Conservation (phyloP, 2,888 invertebrate species). For the Erpobdella octoculata region DNA sequence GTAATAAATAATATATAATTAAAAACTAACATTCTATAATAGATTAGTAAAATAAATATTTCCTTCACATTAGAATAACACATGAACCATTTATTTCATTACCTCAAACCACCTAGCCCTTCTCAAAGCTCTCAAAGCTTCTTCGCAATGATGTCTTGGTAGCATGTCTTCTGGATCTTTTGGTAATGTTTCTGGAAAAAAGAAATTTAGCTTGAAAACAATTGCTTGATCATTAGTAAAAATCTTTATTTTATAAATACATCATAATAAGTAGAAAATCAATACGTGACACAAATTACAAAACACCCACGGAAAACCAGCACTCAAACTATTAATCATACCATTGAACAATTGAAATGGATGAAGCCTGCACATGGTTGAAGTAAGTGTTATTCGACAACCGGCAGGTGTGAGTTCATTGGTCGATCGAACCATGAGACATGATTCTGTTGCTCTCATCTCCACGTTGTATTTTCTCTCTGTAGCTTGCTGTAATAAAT, state of each 20-base stretch:
- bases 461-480: slow-evolving; percentile 9
- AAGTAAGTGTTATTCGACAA: slow-evolving; percentile 15
- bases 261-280: no score
- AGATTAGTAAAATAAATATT: no score
- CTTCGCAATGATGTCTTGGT: slow-evolving; percentile 6
- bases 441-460: not conserved
- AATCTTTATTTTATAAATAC: no score
- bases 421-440: not conserved
- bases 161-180: slow-evolving; percentile 14
- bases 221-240: no score
- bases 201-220: not conserved
- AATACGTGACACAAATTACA: no score
- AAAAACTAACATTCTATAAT: no score
- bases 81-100: not conserved
- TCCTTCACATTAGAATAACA: not conserved
- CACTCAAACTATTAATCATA: no score
- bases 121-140: not conserved
- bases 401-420: not conserved
- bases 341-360: slow-evolving; percentile 22
- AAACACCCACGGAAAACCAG: no score
- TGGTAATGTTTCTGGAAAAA: slow-evolving; percentile 8
- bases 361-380: not conserved
- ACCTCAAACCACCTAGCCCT: slow-evolving; percentile 28
- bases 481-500: no score
- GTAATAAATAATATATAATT: no score